Evolutionary conservation across 1,140 invertebrate genomes (phyloP).

Genomic region (Atta texana): DNA sequence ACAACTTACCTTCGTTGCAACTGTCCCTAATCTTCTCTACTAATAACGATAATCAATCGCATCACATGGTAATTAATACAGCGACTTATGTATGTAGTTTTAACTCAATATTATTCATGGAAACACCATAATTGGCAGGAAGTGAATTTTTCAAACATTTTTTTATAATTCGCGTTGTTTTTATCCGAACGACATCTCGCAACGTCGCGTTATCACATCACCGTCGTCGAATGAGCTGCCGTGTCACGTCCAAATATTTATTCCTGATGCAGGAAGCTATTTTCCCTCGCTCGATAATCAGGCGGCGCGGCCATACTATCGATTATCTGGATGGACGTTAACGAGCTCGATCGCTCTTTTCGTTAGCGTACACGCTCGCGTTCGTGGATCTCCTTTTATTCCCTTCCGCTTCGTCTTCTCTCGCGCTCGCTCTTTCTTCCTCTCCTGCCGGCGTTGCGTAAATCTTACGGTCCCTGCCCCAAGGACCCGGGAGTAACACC

Average conservation of each 20-base stretch:
- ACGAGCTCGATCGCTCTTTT: slow-evolving; percentile 75
- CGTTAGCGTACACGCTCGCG: slow-evolving; percentile 67
- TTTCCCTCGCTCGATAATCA: slow-evolving; percentile 55
- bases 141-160: neutral
- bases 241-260: slow-evolving; percentile 44
- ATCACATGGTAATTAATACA: neutral
- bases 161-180: neutral
- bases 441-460: slow-evolving; percentile 80
- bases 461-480: slow-evolving; percentile 79
- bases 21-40: neutral
- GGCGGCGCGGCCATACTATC: slow-evolving; percentile 61
- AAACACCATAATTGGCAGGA: neutral
- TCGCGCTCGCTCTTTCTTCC: slow-evolving; percentile 24
- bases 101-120: neutral
- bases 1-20: too few relatives aligned
- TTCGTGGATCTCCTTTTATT: slow-evolving; percentile 62
- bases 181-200: neutral
- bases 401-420: neutral
- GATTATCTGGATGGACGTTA: slow-evolving; percentile 73
- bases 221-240: neutral
- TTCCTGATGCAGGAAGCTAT: slow-evolving; percentile 38
- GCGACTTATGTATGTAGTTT: neutral
- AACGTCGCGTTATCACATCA: neutral
- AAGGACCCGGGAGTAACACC: slow-evolving; percentile 78
- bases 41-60: neutral